Evolutionary conservation across 2,797 vertebrate species (phyloP).

Genomic region (Acestrorhynchus altus): DNA sequence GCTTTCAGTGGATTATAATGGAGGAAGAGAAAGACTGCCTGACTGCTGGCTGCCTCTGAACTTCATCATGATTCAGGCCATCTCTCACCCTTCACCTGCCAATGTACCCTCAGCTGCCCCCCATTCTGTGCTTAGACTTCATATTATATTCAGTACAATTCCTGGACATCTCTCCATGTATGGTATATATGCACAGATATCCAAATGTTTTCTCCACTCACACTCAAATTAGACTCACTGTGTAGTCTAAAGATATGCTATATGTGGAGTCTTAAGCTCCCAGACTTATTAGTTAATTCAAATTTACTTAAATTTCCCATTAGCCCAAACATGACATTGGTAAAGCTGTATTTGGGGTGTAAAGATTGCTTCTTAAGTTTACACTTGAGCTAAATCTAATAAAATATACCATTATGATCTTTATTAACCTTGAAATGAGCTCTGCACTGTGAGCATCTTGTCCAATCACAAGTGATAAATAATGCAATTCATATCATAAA

Average conservation of each 20-base stretch:
- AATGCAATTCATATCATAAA: too few relatives aligned
- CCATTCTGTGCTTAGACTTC: slow-evolving; percentile 1
- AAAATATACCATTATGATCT: not conserved
- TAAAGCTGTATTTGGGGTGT: not conserved
- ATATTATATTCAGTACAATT: not conserved
- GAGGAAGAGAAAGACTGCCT: slow-evolving; percentile 11
- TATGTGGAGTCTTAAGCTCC: too few relatives aligned
- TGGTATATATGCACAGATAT: not conserved
- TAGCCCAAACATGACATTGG: not conserved
- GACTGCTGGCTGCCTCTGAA: slow-evolving; percentile 1
- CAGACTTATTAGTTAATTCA: not conserved
- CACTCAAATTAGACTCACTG: not conserved
- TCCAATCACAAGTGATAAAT: too few relatives aligned
- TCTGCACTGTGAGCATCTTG: too few relatives aligned
- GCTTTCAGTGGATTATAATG: slow-evolving; percentile 28
- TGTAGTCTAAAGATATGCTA: not conserved
- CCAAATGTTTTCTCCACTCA: not conserved
- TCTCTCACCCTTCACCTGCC: not conserved
- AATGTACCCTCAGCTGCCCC: not conserved
- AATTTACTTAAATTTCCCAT: not conserved
- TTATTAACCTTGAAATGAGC: too few relatives aligned
- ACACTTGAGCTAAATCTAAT: not conserved
- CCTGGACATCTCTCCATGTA: not conserved
- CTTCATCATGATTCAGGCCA: slow-evolving; percentile 20
- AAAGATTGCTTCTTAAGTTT: not conserved